Conservation (phyloP, 2,888 invertebrate genomes). For the Rhodophaea formosa region DNA sequence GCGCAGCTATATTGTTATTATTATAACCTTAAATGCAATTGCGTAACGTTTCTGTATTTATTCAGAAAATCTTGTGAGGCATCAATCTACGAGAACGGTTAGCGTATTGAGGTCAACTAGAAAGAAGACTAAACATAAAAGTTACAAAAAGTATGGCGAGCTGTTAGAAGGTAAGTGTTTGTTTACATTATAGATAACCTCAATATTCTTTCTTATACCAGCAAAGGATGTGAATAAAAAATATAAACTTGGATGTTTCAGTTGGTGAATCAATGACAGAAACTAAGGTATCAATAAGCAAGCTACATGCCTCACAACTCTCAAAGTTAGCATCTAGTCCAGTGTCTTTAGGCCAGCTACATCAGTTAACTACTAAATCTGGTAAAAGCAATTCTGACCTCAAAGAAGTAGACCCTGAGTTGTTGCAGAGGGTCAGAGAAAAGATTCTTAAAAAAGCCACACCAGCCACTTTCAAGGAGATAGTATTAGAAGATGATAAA, state of each 20-base stretch:
- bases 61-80: constrained; percentile 61
- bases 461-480: constrained; percentile 35
- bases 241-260: constrained; percentile 47
- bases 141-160: constrained; percentile 83
- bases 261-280: constrained; percentile 85
- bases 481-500: constrained; percentile 64
- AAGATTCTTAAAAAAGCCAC: constrained; percentile 58
- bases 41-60: constrained; percentile 61
- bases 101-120: constrained; percentile 56
- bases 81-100: constrained; percentile 71
- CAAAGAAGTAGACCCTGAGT: constrained; percentile 64
- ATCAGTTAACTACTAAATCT: constrained; percentile 73
- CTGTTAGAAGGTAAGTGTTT: constrained; percentile 83
- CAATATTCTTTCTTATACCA: neutral
- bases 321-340: constrained; percentile 83
- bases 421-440: constrained; percentile 66
- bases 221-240: neutral
- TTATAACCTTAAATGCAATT: constrained; percentile 52
- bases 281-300: constrained; percentile 85
- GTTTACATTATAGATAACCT: constrained; percentile 24
- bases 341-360: constrained; percentile 80
- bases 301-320: constrained; percentile 84
- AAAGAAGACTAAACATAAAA: constrained; percentile 72
- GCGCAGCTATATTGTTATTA: constrained; percentile 5
- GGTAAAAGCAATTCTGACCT: constrained; percentile 40